Percentiles rank a stretch among this genome's conserved stretches.
Evolutionary conservation across 2,888 invertebrate genomes (phyloP).

Genomic region (Gari tellinella): DNA sequence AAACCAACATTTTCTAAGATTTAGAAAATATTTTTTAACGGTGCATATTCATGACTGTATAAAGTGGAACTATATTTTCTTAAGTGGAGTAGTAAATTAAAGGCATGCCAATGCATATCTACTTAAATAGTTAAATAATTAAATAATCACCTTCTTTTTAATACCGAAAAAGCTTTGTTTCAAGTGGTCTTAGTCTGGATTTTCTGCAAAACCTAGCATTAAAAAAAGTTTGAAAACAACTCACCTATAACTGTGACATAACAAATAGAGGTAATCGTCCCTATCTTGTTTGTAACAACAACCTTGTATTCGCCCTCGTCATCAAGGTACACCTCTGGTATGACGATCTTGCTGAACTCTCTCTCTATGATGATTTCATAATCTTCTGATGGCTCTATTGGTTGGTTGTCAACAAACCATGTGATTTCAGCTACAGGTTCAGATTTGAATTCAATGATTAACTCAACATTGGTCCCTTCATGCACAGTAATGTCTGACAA

Average conservation of each 20-base stretch:
- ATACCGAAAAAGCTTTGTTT: too few relatives aligned
- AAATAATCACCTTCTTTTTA: too few relatives aligned
- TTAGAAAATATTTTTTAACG: too few relatives aligned
- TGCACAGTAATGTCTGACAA: slow-evolving; percentile 50
- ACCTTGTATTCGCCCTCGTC: slow-evolving; percentile 84
- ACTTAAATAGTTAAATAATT: too few relatives aligned
- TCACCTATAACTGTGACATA: slow-evolving; percentile 82
- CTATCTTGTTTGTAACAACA: slow-evolving; percentile 80
- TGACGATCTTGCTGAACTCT: slow-evolving; percentile 82
- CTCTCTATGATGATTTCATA: slow-evolving; percentile 69
- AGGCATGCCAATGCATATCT: too few relatives aligned
- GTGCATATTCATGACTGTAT: too few relatives aligned
- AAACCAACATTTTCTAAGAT: too few relatives aligned
- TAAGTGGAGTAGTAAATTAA: too few relatives aligned
- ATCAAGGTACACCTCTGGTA: slow-evolving; percentile 78
- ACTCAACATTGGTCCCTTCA: slow-evolving; percentile 54
- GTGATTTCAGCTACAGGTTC: slow-evolving; percentile 77
- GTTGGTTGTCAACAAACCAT: slow-evolving; percentile 86
- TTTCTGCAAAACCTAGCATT: background rate
- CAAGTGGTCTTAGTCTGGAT: background rate
- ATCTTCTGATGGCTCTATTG: slow-evolving; percentile 85
- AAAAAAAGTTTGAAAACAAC: slow-evolving; percentile 49
- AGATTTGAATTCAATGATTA: slow-evolving; percentile 58
- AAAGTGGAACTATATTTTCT: too few relatives aligned
- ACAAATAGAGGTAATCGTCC: slow-evolving; percentile 79